Conservation (phyloP, 2,797 vertebrate species). For the Xenopus petersii region DNA sequence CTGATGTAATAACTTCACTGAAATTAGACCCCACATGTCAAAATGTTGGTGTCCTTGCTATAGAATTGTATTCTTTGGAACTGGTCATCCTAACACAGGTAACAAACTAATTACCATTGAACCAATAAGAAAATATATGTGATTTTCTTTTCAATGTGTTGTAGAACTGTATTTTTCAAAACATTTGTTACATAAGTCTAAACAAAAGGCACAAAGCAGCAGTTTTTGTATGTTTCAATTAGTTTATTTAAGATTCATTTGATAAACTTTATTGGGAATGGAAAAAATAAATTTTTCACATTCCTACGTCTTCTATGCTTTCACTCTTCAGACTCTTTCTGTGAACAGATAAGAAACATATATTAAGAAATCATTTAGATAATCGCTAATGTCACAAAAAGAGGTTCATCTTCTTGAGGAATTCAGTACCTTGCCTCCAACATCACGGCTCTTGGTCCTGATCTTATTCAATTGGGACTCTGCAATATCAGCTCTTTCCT, state of each 20-base stretch:
- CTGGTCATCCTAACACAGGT: no score
- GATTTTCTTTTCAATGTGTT: no score
- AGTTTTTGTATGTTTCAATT: not conserved
- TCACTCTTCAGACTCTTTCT: conserved; percentile 4
- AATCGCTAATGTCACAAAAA: not conserved
- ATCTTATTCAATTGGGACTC: conserved; percentile 81
- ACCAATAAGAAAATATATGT: no score
- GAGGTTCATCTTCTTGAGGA: not conserved
- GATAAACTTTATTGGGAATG: no score
- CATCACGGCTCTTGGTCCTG: conserved; percentile 72
- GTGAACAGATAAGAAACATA: not conserved
- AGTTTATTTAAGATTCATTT: not conserved
- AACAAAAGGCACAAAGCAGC: not conserved
- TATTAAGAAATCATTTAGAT: not conserved
- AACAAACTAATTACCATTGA: no score
- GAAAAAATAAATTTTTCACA: not conserved
- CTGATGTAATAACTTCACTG: no score
- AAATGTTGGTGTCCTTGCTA: no score
- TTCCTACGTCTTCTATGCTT: not conserved
- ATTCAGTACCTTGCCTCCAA: conserved; percentile 57
- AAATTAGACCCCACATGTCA: no score
- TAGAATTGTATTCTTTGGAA: no score
- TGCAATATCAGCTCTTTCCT: conserved; percentile 85
- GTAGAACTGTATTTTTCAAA: no score
- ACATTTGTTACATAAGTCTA: no score